These are phyloP conservation scores for Plusia festucae DNA, from an alignment of 2,888 invertebrate species.

Conservation along the genomic window DNA sequence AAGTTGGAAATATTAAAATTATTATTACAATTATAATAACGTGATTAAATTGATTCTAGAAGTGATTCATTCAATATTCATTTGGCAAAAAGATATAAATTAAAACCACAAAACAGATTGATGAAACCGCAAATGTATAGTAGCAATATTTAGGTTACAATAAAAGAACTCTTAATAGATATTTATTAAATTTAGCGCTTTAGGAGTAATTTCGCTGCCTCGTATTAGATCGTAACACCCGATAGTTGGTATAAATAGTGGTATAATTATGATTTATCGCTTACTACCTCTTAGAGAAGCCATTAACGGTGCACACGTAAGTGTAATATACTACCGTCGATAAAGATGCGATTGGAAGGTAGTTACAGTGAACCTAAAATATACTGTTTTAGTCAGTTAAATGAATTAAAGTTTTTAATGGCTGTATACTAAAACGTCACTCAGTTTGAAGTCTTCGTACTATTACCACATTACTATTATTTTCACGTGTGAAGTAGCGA, in stretches of 20 bases:
- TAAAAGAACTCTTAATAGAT: not conserved
- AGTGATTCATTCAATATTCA: no score
- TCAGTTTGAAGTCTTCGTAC: no score
- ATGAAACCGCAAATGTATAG: not conserved
- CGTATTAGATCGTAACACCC: conserved; percentile 30
- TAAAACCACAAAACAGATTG: no score
- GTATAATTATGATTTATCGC: conserved; percentile 42
- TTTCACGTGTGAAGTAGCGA: no score
- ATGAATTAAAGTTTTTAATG: no score
- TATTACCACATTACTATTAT: no score
- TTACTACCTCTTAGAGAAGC: conserved; percentile 37
- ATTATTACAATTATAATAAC: no score
- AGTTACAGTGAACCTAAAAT: not conserved
- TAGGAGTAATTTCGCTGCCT: not conserved
- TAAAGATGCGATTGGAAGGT: conserved; percentile 18
- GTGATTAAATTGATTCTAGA: no score
- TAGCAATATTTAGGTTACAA: not conserved
- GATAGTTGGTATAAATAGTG: conserved; percentile 29
- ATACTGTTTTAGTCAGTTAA: no score
- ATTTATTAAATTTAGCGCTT: not conserved
- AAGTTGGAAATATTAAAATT: no score
- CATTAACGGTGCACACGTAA: conserved; percentile 51
- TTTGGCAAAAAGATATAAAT: no score
- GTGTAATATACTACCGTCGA: conserved; percentile 37
- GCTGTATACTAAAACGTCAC: no score